phyloP scores from a whole-genome alignment of 2,888 invertebrate species.

The Pandemis heparana region DNA sequence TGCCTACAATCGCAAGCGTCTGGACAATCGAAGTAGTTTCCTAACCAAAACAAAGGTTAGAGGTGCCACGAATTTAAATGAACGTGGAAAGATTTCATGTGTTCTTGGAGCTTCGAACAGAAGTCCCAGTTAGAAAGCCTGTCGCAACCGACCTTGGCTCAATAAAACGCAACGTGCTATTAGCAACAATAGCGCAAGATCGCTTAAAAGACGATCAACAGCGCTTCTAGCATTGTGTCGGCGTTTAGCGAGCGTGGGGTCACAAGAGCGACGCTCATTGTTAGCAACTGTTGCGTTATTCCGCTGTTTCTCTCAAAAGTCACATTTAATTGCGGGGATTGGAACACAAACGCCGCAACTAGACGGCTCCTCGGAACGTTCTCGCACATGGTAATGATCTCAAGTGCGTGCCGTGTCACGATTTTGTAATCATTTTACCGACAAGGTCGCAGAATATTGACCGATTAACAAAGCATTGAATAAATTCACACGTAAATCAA shows the following conservation, averaged over 20 bases:
- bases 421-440: slow-evolving; percentile 61
- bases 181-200: slow-evolving; percentile 77
- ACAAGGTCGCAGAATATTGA: slow-evolving; percentile 46
- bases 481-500: slow-evolving; percentile 42
- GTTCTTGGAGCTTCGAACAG: slow-evolving; percentile 63
- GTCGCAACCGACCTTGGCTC: slow-evolving; percentile 79
- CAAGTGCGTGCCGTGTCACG: slow-evolving; percentile 62
- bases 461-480: slow-evolving; percentile 43
- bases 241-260: slow-evolving; percentile 76
- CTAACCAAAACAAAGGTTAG: slow-evolving; percentile 75
- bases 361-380: slow-evolving; percentile 52
- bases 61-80: slow-evolving; percentile 78
- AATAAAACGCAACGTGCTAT: slow-evolving; percentile 75
- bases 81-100: slow-evolving; percentile 57
- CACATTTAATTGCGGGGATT: slow-evolving; percentile 70
- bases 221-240: slow-evolving; percentile 72
- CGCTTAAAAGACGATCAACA: slow-evolving; percentile 83
- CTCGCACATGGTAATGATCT: slow-evolving; percentile 58
- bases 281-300: slow-evolving; percentile 69
- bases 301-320: slow-evolving; percentile 70
- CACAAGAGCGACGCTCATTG: slow-evolving; percentile 70
- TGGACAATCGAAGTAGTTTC: slow-evolving; percentile 59
- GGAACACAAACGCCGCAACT: slow-evolving; percentile 56
- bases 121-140: slow-evolving; percentile 79
- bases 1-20: slow-evolving; percentile 59